Evolutionary conservation across 2,888 invertebrate species (phyloP), one percentile per base, ranked within the genome.

Genomic region (Pristionchus japonicus): DNA sequence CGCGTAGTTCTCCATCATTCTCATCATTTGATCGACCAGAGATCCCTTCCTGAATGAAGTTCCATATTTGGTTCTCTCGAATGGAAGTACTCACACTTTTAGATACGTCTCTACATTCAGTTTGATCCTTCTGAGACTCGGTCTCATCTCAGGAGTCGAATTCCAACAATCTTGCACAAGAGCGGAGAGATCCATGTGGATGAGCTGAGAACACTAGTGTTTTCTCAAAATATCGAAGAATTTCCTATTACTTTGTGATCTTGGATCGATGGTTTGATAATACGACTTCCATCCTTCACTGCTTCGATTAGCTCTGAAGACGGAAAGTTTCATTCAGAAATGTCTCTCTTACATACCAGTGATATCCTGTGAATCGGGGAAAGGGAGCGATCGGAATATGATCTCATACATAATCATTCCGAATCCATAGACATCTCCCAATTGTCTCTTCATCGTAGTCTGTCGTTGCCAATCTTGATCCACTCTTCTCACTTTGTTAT

Each of bases 21-120:
- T 89, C 90, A 93, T 94, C 93, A 94, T 94, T 88, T 94, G 94
- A 87, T 94, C 94, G 37, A 94, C 94, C 57, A 94, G 89, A 34
- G 91, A 91, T 67, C 94, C 94, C 86, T 93, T 93, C 67, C 93
- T 93, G 86, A 86, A 23, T 64, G 27, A 37, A 43, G 7, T 27
- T 17, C n/a, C 15, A 34, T 3, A 1, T 86, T n/a, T 37, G 49
- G 27, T 1, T 1, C 15, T 49, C 20, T 15, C n/a, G 13, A 43
- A 49, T 17, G 27, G 52, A 27, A n/a, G 20, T 34, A 37, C 89
- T 31, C 74, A 91, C 92, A 91, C 90, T 89, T 92, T 92, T 82
- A 92, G 89, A 86, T 92, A 92, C 20, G 90, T 91, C 87, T 92
- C 92, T 23, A 93, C 90, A 87, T 93, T 93, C 43, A 93, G 89